A percentile compares a stretch with the other conserved stretches of the same genome.
phyloP scores from a whole-genome alignment of 2,113 vertebrate species.

The Piprites chloris region DNA sequence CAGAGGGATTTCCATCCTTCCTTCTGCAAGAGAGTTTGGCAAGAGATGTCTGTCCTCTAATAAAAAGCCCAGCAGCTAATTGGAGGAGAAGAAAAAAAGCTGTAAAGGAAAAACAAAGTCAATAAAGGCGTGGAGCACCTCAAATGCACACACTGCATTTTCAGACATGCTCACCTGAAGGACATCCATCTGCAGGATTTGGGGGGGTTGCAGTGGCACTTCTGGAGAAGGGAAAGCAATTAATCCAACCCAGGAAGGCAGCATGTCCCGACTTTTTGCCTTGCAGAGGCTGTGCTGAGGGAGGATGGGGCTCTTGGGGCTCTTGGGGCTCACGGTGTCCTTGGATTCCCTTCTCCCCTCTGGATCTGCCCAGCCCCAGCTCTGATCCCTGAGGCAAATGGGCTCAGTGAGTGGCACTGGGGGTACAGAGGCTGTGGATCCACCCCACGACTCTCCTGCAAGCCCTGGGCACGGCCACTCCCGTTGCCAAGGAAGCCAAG shows the following conservation, averaged over 20 bases:
- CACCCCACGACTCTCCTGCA: background rate
- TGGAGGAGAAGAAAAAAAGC: background rate
- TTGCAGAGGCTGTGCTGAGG: background rate
- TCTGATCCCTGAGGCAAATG: background rate
- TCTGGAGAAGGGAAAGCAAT: background rate
- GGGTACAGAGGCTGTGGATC: background rate
- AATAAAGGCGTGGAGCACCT: background rate
- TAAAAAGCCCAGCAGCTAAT: background rate
- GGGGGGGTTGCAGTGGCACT: background rate
- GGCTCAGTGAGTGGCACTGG: background rate
- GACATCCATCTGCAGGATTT: background rate
- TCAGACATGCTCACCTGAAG: background rate
- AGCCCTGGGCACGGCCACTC: background rate
- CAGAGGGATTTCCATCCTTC: background rate
- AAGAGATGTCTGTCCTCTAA: background rate
- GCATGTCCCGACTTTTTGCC: background rate
- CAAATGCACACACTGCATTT: background rate
- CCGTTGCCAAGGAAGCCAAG: background rate
- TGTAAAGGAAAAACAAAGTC: background rate
- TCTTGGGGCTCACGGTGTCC: background rate
- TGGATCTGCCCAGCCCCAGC: background rate
- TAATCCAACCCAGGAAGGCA: accelerated
- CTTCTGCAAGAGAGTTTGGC: background rate
- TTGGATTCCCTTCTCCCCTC: background rate
- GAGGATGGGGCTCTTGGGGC: background rate